Conservation (phyloP, 2,888 invertebrate species). For the Spisula solida region DNA sequence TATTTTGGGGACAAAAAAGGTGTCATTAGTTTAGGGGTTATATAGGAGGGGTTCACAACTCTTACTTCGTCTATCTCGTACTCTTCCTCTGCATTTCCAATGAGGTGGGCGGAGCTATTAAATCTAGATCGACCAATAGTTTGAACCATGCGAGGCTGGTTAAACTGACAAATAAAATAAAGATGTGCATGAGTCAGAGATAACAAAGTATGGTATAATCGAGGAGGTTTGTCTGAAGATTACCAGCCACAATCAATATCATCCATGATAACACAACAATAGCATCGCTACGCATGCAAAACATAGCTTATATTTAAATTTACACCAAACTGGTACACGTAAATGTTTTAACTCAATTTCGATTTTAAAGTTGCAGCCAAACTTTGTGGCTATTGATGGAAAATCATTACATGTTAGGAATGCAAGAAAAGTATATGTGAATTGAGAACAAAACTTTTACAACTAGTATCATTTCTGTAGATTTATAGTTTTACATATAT, state of each 20-base stretch:
- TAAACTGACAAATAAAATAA: slow-evolving; percentile 39
- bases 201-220: neutral
- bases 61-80: slow-evolving; percentile 49
- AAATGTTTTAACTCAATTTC: neutral
- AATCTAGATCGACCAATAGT: slow-evolving; percentile 37
- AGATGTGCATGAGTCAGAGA: neutral
- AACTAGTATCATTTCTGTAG: neutral
- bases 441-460: neutral
- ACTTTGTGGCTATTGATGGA: neutral
- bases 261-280: neutral
- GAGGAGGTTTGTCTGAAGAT: neutral
- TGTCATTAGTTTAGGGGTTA: neutral
- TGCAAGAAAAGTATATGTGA: neutral
- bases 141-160: slow-evolving; percentile 33
- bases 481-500: neutral
- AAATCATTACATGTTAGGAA: neutral
- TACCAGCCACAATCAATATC: neutral
- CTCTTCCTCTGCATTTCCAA: slow-evolving; percentile 53
- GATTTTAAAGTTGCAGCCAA: neutral
- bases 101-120: slow-evolving; percentile 63
- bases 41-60: neutral
- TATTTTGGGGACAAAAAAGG: neutral
- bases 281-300: neutral
- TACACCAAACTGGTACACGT: neutral
- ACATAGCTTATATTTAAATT: neutral